A percentile compares a stretch with the other conserved stretches of the same genome.
These are phyloP conservation scores for Poecilia wingei DNA, from an alignment of 2,797 vertebrate species.

Conservation along the genomic window DNA sequence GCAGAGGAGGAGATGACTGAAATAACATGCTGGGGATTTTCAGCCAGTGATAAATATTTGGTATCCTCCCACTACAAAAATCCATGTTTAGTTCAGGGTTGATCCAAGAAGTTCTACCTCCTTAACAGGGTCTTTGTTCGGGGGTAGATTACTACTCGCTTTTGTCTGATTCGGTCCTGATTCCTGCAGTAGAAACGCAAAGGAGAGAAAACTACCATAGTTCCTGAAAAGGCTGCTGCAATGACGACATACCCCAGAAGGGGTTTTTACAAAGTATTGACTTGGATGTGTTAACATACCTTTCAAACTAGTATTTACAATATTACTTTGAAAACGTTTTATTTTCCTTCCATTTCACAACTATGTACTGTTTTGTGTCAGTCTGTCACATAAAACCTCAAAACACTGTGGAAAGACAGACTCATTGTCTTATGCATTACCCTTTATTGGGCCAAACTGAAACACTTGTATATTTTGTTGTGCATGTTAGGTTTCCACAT, in stretches of 20 bases:
- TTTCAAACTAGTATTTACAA: background rate
- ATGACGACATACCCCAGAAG: background rate
- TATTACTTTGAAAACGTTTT: background rate
- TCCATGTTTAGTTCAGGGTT: background rate
- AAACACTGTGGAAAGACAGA: constrained; percentile 1
- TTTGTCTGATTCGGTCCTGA: background rate
- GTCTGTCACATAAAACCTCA: background rate
- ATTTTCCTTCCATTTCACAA: background rate
- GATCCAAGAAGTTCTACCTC: background rate
- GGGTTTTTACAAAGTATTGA: background rate
- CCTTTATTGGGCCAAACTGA: constrained; percentile 60
- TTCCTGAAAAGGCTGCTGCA: background rate
- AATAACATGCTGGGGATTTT: background rate
- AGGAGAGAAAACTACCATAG: background rate
- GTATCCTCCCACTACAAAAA: background rate
- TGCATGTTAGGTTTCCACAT: constrained; percentile 54
- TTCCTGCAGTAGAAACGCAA: background rate
- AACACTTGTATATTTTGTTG: constrained; percentile 53
- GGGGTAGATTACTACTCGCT: background rate
- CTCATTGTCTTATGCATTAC: constrained; percentile 56
- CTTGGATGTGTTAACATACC: background rate
- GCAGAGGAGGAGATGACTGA: background rate
- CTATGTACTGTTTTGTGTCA: background rate
- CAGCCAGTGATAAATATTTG: background rate
- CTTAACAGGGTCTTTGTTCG: background rate